Conservation (phyloP, 2,113 vertebrate species). For the Gymnarchus niloticus region DNA sequence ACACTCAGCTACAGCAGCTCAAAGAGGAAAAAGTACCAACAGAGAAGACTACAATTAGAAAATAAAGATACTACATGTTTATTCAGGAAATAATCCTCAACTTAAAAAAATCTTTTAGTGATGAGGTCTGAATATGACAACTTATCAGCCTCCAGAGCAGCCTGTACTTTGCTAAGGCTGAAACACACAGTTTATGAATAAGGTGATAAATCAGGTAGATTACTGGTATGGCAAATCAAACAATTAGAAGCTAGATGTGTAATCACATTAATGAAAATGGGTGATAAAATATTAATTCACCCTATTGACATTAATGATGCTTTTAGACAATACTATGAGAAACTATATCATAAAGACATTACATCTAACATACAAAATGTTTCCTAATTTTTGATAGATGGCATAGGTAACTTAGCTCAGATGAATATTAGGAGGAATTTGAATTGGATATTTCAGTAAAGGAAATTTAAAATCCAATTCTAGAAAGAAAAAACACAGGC, state of each 20-base stretch:
- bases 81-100: background rate
- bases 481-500: background rate
- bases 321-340: background rate
- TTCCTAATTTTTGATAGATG: background rate
- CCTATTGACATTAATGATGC: background rate
- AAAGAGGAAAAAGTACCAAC: too few species aligned
- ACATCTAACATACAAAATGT: background rate
- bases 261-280: background rate
- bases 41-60: too few species aligned
- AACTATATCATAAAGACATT: too few species aligned
- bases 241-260: background rate
- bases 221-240: slow-evolving; percentile 1
- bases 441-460: too few species aligned
- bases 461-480: background rate
- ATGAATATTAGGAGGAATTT: too few species aligned
- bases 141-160: background rate
- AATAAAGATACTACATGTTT: too few species aligned
- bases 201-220: background rate
- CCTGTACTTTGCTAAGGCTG: background rate
- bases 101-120: too few species aligned
- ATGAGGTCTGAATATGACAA: too few species aligned
- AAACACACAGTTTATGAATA: background rate
- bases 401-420: background rate
- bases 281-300: background rate
- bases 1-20: too few species aligned